phyloP scores from a whole-genome alignment of 2,797 vertebrate species.

The Parauchenoglanis punctatus region DNA sequence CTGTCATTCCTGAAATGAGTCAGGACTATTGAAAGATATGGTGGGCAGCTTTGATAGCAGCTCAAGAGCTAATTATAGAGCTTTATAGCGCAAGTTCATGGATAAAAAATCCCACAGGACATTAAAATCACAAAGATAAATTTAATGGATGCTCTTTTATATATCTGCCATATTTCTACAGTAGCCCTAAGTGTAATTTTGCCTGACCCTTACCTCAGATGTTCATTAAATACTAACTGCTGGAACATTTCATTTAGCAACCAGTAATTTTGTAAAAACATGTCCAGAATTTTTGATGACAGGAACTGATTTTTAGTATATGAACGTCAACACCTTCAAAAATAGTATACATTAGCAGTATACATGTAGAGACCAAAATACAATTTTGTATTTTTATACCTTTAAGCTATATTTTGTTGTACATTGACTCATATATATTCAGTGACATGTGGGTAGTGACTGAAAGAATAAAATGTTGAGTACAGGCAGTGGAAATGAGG shows the following conservation, averaged over 20 bases:
- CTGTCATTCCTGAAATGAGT: slow-evolving; percentile 9
- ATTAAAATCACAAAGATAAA: slow-evolving; percentile 60
- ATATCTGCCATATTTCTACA: slow-evolving; percentile 46
- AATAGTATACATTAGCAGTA: not conserved
- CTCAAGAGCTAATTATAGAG: slow-evolving; percentile 61
- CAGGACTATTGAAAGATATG: not conserved
- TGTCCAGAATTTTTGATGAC: not conserved
- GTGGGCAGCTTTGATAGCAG: slow-evolving; percentile 42
- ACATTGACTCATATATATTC: not conserved
- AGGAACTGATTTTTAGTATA: not conserved
- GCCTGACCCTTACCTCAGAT: slow-evolving; percentile 36
- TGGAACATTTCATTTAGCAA: not conserved
- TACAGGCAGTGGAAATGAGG: not conserved
- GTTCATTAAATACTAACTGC: slow-evolving; percentile 3
- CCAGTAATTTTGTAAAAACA: not conserved
- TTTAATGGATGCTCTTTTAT: slow-evolving; percentile 62
- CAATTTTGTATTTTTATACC: not conserved
- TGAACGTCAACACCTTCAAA: not conserved
- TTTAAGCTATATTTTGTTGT: not conserved
- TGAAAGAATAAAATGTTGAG: not conserved
- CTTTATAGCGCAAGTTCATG: slow-evolving; percentile 57
- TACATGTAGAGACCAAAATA: not conserved
- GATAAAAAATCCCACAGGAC: slow-evolving; percentile 59
- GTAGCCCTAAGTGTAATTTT: slow-evolving; percentile 46
- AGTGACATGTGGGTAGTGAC: not conserved